Evolutionary conservation across 2,113 vertebrate genomes (phyloP).

Genomic region (Scortum barcoo): DNA sequence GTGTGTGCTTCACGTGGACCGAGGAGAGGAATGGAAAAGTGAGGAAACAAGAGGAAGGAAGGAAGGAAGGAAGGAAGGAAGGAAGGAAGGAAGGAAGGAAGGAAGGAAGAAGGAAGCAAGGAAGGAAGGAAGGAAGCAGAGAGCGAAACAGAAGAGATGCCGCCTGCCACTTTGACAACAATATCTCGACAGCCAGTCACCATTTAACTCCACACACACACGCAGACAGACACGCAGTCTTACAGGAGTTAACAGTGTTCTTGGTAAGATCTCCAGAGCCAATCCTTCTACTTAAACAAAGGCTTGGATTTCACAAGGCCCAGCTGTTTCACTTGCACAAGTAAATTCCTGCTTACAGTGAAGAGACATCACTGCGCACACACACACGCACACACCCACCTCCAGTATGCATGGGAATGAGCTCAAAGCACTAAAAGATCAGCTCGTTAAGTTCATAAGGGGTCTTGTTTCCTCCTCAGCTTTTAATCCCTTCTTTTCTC

Average conservation of each 20-base stretch:
- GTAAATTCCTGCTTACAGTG: conserved; percentile 55
- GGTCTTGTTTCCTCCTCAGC: conserved; percentile 17
- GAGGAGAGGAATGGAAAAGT: conserved; percentile 46
- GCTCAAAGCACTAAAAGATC: conserved; percentile 28
- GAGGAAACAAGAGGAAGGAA: conserved; percentile 14
- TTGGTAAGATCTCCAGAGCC: conserved; percentile 50
- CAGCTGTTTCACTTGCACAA: conserved; percentile 65
- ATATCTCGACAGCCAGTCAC: conserved; percentile 33
- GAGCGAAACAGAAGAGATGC: conserved; percentile 4
- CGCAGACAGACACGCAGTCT: neutral
- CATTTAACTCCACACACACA: conserved; percentile 5
- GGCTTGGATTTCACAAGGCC: conserved; percentile 68
- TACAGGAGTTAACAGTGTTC: conserved; percentile 46
- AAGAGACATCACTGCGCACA: neutral
- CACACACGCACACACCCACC: conserved; percentile 11
- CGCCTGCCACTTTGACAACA: conserved; percentile 20
- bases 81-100: conserved; percentile 42
- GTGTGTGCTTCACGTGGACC: conserved; percentile 62
- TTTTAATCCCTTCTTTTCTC: conserved; percentile 18
- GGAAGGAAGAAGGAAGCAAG: neutral
- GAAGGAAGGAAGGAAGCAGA: neutral
- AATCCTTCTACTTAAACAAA: conserved; percentile 49
- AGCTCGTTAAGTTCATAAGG: conserved; percentile 38
- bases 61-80: neutral
- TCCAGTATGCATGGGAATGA: conserved; percentile 2